Conservation (phyloP, 2,797 vertebrate genomes). For the Sebastes taczanowskii region DNA sequence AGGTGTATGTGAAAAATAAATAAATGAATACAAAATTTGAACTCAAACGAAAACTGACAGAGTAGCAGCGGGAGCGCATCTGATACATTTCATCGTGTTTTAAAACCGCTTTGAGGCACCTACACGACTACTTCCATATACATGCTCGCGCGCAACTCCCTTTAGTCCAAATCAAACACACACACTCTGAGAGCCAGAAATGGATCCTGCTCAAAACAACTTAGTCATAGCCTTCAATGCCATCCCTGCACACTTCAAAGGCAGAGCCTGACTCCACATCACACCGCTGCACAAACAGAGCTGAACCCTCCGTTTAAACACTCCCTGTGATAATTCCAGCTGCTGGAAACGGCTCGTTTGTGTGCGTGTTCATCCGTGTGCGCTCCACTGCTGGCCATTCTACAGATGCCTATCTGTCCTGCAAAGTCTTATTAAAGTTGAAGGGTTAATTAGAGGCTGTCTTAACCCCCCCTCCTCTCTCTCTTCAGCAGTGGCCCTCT, state of each 20-base stretch:
- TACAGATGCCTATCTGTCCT: conserved; percentile 69
- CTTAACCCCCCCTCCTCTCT: conserved; percentile 54
- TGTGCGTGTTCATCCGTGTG: conserved; percentile 29
- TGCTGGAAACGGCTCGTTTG: conserved; percentile 48
- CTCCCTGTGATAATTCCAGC: conserved; percentile 66
- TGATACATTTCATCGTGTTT: conserved; percentile 54
- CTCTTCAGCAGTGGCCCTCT: conserved; percentile 4
- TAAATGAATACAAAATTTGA: neutral
- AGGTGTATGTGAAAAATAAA: neutral
- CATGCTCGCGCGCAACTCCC: conserved; percentile 55
- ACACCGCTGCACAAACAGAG: conserved; percentile 67
- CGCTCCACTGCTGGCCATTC: conserved; percentile 52
- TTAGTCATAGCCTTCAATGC: conserved; percentile 76
- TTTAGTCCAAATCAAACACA: conserved; percentile 74
- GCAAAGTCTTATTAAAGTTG: conserved; percentile 80
- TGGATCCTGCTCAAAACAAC: conserved; percentile 73
- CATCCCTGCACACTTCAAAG: conserved; percentile 73
- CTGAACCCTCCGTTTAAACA: conserved; percentile 65
- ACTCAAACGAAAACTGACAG: conserved; percentile 44
- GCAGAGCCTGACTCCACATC: conserved; percentile 68
- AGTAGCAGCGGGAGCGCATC: conserved; percentile 54
- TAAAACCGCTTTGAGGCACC: conserved; percentile 61
- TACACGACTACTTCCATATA: conserved; percentile 58
- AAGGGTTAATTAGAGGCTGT: conserved; percentile 81
- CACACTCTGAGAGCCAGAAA: conserved; percentile 64